phyloP scores from a whole-genome alignment of 2,797 vertebrate genomes.

The Calcarius lapponicus region DNA sequence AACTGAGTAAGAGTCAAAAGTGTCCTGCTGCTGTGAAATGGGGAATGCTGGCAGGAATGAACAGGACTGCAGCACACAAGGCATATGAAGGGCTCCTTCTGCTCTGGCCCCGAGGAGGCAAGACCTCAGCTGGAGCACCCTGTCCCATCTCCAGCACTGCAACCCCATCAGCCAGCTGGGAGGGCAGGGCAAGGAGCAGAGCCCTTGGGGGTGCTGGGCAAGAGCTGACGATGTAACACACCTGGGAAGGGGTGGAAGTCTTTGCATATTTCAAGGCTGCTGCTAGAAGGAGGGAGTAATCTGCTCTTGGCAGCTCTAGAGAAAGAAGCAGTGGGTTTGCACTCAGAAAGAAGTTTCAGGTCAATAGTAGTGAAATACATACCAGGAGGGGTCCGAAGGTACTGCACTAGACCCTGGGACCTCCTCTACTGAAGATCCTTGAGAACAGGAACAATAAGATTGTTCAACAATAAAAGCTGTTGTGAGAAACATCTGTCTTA shows the following conservation, averaged over 20 bases:
- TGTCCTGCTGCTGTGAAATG: constrained; percentile 56
- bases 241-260: neutral
- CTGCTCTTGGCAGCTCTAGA: neutral
- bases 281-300: neutral
- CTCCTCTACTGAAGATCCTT: neutral
- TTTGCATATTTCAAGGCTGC: neutral
- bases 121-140: neutral
- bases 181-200: neutral
- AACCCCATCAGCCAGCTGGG: neutral
- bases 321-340: neutral
- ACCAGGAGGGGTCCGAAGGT: neutral
- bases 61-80: neutral
- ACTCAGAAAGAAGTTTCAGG: neutral
- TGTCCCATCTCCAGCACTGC: fast-evolving
- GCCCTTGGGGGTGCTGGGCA: neutral
- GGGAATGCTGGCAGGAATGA: neutral
- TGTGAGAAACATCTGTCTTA: neutral
- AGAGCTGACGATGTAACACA: neutral
- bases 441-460: neutral
- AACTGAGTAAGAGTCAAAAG: neutral
- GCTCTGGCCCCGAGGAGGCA: neutral
- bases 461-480: neutral
- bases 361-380: neutral
- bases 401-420: neutral
- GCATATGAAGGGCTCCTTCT: neutral